Conservation (phyloP, 2,888 invertebrate genomes). For the Lacanobia wlatinum region DNA sequence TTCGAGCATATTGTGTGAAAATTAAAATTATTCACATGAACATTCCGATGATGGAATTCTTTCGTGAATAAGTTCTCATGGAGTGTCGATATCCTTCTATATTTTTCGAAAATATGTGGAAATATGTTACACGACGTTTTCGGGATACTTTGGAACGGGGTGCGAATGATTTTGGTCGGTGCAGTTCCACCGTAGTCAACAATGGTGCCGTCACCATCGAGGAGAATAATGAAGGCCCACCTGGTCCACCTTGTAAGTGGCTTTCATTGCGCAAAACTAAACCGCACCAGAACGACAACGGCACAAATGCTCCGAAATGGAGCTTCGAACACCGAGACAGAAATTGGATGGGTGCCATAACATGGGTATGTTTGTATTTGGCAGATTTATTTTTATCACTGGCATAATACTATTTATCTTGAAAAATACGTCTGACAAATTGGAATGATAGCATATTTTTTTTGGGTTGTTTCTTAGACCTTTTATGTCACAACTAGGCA, state of each 20-base stretch:
- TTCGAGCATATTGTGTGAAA: background rate
- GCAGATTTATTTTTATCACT: conserved; percentile 63
- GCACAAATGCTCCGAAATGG: conserved; percentile 83
- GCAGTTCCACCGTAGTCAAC: conserved; percentile 83
- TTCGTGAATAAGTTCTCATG: conserved; percentile 15
- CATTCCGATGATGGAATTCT: conserved; percentile 53
- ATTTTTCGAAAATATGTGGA: conserved; percentile 85
- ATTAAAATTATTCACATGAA: conserved; percentile 17
- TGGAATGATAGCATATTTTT: background rate
- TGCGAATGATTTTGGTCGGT: conserved; percentile 87
- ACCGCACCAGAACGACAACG: conserved; percentile 69
- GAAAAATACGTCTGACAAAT: background rate
- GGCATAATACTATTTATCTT: conserved; percentile 43
- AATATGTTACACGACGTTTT: conserved; percentile 88
- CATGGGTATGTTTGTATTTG: conserved; percentile 83
- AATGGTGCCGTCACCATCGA: conserved; percentile 74
- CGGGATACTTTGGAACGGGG: conserved; percentile 88
- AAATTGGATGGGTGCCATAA: conserved; percentile 89
- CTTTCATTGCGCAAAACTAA: conserved; percentile 74
- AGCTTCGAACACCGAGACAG: conserved; percentile 84
- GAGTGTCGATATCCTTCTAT: conserved; percentile 28
- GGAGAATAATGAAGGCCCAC: conserved; percentile 71
- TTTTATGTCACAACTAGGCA: background rate
- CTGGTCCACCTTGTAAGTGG: conserved; percentile 72
- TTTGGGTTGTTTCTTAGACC: background rate